Conservation (phyloP, 2,797 vertebrate species). For the Tokudaia muenninki region DNA sequence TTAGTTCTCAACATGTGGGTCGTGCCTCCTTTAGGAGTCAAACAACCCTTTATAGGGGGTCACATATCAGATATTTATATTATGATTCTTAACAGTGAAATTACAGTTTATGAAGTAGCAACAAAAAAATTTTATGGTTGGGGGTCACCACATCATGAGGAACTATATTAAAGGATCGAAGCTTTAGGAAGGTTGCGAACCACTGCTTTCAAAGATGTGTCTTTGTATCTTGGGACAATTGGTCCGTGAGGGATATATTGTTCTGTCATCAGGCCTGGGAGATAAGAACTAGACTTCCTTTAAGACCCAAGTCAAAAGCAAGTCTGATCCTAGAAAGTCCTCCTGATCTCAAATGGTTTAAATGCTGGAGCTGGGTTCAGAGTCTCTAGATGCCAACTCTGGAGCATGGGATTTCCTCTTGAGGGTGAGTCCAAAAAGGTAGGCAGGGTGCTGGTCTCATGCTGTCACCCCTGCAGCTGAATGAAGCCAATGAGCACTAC, state of each 20-base stretch:
- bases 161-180: background rate
- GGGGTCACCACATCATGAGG: background rate
- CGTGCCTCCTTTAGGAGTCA: background rate
- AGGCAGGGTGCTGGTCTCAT: background rate
- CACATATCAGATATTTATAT: background rate
- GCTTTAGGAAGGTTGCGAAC: background rate
- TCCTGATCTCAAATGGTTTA: background rate
- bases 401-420: background rate
- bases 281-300: background rate
- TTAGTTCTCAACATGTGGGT: background rate
- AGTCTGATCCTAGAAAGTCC: background rate
- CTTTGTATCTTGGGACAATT: background rate
- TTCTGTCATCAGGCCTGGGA: background rate
- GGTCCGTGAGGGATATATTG: background rate
- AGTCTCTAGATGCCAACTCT: background rate
- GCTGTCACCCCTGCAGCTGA: conserved; percentile 85
- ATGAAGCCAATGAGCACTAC: conserved; percentile 84
- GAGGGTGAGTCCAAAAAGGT: background rate
- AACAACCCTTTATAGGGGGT: background rate
- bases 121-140: background rate
- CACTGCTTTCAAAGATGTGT: background rate
- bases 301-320: background rate
- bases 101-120: background rate
- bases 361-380: background rate
- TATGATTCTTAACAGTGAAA: background rate